Conservation (phyloP, 2,797 vertebrate genomes). For the Pteropus rufus region DNA sequence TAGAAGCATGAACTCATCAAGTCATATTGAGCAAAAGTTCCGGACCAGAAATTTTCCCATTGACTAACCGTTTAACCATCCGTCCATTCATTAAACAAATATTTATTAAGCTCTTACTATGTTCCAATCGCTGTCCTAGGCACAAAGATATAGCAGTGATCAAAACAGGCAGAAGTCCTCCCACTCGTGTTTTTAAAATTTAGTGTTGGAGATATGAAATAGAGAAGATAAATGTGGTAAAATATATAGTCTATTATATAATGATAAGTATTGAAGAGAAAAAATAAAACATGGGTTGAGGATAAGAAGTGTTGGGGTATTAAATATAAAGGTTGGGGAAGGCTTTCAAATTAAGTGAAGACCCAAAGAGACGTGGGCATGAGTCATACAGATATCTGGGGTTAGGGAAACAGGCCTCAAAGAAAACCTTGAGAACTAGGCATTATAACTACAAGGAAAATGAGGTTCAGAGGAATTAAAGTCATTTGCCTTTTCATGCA, state of each 20-base stretch:
- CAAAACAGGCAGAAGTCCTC: neutral
- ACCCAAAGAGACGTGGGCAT: neutral
- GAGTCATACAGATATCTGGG: neutral
- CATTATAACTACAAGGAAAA: neutral
- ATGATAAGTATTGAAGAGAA: neutral
- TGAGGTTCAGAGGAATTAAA: neutral
- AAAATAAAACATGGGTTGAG: neutral
- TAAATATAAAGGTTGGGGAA: neutral
- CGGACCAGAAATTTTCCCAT: neutral
- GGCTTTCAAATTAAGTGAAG: neutral
- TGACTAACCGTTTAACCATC: neutral
- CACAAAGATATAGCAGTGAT: neutral
- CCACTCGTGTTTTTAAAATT: neutral
- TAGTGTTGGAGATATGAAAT: neutral
- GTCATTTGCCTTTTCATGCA: neutral
- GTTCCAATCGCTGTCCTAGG: neutral
- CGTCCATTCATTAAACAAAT: neutral
- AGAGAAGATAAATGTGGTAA: neutral
- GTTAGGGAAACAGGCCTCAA: neutral
- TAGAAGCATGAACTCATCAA: neutral
- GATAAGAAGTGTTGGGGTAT: neutral
- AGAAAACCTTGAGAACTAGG: neutral
- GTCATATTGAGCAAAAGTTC: neutral
- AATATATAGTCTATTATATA: neutral
- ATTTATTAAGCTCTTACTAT: slow-evolving; percentile 4